A percentile compares a stretch with the other conserved stretches of the same genome.
phyloP scores from a whole-genome alignment of 2,113 vertebrate species.

The rabbit (Oryctolagus cuniculus) region mOryCun1.1 NC_091450.1:9335501-9336000 shows the following conservation, averaged over 20 bases:
- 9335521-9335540: conserved; percentile 97
- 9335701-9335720: not conserved
- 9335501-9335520: conserved; percentile 97
- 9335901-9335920: not conserved
- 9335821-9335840: not conserved
- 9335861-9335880: not conserved
- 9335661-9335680: conserved; percentile 97
- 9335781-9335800: not conserved
- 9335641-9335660: conserved; percentile 96
- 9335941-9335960: no score
- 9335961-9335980: no score
- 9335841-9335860: not conserved
- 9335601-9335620: conserved; percentile 95
- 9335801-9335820: not conserved
- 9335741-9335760: not conserved
- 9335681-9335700: conserved; percentile 97
- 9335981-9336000: no score
- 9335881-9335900: not conserved
- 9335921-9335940: no score
- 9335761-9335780: not conserved
- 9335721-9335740: not conserved
- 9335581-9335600: conserved; percentile 98
- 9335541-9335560: conserved; percentile 94
- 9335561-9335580: conserved; percentile 98
- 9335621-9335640: conserved; percentile 95